Evolutionary conservation across 2,797 vertebrate species (phyloP), one percentile per base, ranked within the genome.

Genomic region (Mormyrops attenuatus): DNA sequence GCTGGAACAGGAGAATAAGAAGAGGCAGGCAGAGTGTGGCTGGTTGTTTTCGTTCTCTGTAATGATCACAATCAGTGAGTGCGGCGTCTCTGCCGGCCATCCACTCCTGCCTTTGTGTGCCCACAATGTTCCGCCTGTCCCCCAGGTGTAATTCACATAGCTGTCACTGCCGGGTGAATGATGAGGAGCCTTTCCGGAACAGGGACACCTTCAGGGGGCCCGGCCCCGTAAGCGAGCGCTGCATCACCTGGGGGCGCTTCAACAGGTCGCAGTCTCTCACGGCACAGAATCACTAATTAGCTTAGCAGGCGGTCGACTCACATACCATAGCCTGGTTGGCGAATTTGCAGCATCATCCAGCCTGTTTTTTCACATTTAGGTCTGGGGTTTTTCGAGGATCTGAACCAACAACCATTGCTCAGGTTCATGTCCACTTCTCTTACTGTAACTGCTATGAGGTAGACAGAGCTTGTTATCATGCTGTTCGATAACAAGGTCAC

Each of bases 131-230:
- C 57, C 5, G 17, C 41, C 34, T 41, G 57, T 66, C 89, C 57
- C 55, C 3, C 20, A 84, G 57, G 88, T 38, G 34, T 86, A 41
- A 90, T 89, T 52, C 55, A 87, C 85, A 84, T 44, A 22, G 15
- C 82, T 47, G 53, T 87, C 53, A 63, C 22, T 30, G 49, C 44
- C 22, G 3, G 7, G 20, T 90, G 89, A 90, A 20, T 63, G 80
- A 84, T 55, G 53, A 17, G 26, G 8, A 30, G 17, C 22, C 30
- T 63, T 44, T 87, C 30, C 17, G 8, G 53, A 87, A 20, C 5
- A 60, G 38, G 38, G 57, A 47, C 22, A 38, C 60, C 86, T 57
- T 63, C 7, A 1, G 53, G 86, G 30, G 13, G 26, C 34, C 34
- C 3, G 30, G 34, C 63, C 38, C 9, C 8, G 3, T 49, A 85